A percentile compares a stretch with the other conserved stretches of the same genome.
Evolutionary conservation across 2,113 vertebrate genomes (phyloP).

Genomic region (Misgurnus anguillicaudatus): DNA sequence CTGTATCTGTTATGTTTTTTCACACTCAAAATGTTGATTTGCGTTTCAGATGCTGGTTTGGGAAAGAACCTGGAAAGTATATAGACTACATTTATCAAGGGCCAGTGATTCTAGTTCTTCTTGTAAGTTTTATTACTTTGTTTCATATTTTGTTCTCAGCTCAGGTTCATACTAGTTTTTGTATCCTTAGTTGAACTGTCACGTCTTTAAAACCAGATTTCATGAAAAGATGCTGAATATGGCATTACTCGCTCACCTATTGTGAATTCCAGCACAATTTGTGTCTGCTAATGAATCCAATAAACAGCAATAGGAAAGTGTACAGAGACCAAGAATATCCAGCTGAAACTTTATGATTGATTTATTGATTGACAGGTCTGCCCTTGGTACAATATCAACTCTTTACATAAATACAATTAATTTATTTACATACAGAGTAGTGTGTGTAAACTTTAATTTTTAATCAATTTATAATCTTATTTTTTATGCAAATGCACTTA

Average conservation of each 20-base stretch:
- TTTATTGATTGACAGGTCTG: neutral
- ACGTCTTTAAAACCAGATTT: neutral
- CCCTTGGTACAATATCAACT: neutral
- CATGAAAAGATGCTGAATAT: neutral
- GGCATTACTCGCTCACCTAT: neutral
- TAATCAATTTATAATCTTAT: too few species aligned
- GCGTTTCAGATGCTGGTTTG: constrained; percentile 94
- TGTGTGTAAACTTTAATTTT: too few species aligned
- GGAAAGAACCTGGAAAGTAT: constrained; percentile 93
- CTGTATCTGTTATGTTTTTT: too few species aligned
- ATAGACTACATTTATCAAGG: constrained; percentile 98
- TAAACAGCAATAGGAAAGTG: neutral
- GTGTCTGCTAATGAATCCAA: neutral
- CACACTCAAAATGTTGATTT: neutral
- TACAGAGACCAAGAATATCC: neutral
- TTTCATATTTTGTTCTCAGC: neutral
- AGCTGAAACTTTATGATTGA: neutral
- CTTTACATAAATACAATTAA: neutral
- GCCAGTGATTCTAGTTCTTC: constrained; percentile 93
- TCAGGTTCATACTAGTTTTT: neutral
- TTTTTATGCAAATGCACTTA: neutral
- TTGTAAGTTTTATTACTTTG: constrained; percentile 77
- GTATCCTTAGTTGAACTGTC: neutral
- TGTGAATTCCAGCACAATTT: neutral
- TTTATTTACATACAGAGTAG: neutral